Evolutionary conservation across 2,797 vertebrate genomes (phyloP).

Genomic region (Myotis pilosus): DNA sequence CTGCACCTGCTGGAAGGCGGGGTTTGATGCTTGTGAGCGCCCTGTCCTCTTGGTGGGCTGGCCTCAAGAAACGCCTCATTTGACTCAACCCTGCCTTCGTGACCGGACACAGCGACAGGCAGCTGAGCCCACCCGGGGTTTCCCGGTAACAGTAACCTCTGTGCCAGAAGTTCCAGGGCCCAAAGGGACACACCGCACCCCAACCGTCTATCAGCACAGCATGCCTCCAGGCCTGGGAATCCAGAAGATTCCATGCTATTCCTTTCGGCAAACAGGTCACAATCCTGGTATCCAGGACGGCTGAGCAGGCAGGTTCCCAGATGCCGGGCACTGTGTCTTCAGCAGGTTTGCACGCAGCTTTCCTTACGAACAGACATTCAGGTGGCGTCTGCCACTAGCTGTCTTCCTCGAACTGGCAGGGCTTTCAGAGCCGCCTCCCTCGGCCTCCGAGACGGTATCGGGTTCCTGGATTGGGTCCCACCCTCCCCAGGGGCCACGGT

Average conservation of each 20-base stretch:
- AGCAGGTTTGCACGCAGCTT: no score
- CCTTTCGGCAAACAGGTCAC: neutral
- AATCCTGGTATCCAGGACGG: neutral
- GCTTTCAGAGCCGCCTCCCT: neutral
- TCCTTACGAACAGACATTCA: neutral
- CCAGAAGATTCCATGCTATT: neutral
- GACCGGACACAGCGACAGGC: no score
- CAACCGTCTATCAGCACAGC: neutral
- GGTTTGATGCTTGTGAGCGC: no score
- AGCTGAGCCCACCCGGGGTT: no score
- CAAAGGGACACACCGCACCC: neutral
- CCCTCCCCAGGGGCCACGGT: rapidly evolving
- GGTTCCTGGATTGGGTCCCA: neutral
- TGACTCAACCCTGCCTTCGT: no score
- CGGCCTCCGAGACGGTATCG: rapidly evolving
- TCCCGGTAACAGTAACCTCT: no score
- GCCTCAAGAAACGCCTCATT: no score
- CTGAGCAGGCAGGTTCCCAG: neutral
- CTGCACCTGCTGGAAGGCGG: no score
- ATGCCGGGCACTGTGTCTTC: neutral
- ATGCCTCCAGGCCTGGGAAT: neutral
- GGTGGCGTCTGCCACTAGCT: neutral
- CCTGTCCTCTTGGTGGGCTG: no score
- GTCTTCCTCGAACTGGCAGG: neutral
- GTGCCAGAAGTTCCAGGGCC: neutral